Base-by-base conservation (phyloP, 2,113 vertebrate species). In the Talpa occidentalis region DNA sequence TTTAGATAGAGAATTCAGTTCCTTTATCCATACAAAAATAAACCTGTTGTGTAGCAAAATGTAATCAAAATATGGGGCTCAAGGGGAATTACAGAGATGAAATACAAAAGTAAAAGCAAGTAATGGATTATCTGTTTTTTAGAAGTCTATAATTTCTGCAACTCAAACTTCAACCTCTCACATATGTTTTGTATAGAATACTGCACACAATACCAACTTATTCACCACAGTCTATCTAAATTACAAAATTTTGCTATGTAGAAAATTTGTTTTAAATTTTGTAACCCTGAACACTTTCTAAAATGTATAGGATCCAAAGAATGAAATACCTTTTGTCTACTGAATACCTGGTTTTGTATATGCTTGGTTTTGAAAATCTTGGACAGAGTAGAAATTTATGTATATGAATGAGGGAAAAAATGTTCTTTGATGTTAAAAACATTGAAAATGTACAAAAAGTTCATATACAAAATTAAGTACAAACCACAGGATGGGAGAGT, bases 401-500 rank as follows among this genome's bases (percentile, higher is more conserved):
- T 76, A 11, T 79, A 72, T 66, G 54, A 84, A 47, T 44, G 40
- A 69, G 21, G 44, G 70, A 54, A 84, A 84, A 17, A 78, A 40
- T 72, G 3, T 47, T 76, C 21, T 78, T 84, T 40, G 15, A 28
- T 47, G 62, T 47, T 84, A 54, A 74, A 79, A 54, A 56, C 54
- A 56, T 62, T n/a, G 64, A 37, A 40, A 93, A 87, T 67, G 24
- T 87, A 77, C 37, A 88, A 76, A 82, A 82, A 11, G 30, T 52
- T 4, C 70, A 70, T 35, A 30, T 49, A 82, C 83, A 88, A 92
- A 92, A 79, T 69, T 92, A 92, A 92, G 21, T 72, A 56, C 19
- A 72, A 93, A 89, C 30, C 22, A 26, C 56, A 79, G n/a, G 35
- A 89, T 73, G 10, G 3, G 44, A 82, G 35, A 73, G 35, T 70